phyloP scores from a whole-genome alignment of 2,888 invertebrate genomes.

The Pollenia angustigena region DNA sequence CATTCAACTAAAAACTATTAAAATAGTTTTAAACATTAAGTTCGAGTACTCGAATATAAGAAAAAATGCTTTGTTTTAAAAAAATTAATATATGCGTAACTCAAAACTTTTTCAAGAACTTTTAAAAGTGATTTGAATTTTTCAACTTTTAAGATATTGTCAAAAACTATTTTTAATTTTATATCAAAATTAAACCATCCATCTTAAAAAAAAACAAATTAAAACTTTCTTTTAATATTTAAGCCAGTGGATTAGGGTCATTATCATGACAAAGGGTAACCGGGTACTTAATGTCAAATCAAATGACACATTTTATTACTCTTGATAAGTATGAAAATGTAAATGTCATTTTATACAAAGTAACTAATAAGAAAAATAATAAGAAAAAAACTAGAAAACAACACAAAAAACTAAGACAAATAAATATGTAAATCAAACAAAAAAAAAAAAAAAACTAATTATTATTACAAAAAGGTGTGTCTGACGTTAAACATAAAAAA shows the following conservation, averaged over 20 bases:
- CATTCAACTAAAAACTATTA: too few relatives aligned
- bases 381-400: background rate
- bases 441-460: conserved; percentile 56
- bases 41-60: too few relatives aligned
- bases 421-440: conserved; percentile 11
- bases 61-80: too few relatives aligned
- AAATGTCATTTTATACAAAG: conserved; percentile 33
- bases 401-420: background rate
- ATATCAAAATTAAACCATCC: too few relatives aligned
- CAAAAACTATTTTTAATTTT: too few relatives aligned
- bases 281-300: conserved; percentile 36
- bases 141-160: too few relatives aligned
- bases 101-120: too few relatives aligned
- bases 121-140: too few relatives aligned
- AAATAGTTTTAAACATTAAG: too few relatives aligned
- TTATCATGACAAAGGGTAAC: conserved; percentile 12
- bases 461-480: conserved; percentile 58
- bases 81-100: too few relatives aligned
- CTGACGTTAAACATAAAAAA: conserved; percentile 50
- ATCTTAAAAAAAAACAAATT: background rate
- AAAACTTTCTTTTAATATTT: background rate
- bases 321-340: conserved; percentile 16
- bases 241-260: conserved; percentile 3
- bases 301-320: conserved; percentile 20
- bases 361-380: conserved; percentile 2